Evolutionary conservation across 2,797 vertebrate species (phyloP).

Genomic region (Tiaroga cobitis): DNA sequence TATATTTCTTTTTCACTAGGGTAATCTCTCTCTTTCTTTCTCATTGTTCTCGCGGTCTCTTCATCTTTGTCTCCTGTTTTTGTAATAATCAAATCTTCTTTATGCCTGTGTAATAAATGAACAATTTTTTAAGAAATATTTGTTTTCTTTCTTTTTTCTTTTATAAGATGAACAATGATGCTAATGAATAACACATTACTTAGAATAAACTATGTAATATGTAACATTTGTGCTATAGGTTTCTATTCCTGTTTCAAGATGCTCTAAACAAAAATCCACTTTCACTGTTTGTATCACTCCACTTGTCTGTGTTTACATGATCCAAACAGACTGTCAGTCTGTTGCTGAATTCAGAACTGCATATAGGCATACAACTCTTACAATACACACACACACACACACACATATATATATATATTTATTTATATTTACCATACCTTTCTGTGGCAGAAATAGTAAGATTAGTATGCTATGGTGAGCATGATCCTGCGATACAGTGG

Average conservation of each 20-base stretch:
- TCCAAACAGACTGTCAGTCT: background rate
- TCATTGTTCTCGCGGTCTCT: background rate
- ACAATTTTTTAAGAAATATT: background rate
- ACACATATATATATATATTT: too few relatives aligned
- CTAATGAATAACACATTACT: background rate
- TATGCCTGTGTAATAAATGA: background rate
- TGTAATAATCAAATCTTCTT: background rate
- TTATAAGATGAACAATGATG: background rate
- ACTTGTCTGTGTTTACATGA: background rate
- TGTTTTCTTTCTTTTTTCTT: background rate
- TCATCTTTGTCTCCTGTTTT: constrained; percentile 34
- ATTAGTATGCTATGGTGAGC: too few relatives aligned
- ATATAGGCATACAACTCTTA: too few relatives aligned
- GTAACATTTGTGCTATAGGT: background rate
- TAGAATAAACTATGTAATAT: background rate
- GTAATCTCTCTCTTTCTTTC: background rate
- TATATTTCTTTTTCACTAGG: too few relatives aligned
- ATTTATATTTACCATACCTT: too few relatives aligned
- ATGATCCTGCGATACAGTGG: too few relatives aligned
- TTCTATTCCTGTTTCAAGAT: background rate
- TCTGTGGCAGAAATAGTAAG: too few relatives aligned
- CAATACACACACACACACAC: too few relatives aligned
- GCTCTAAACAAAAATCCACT: background rate
- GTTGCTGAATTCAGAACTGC: too few relatives aligned
- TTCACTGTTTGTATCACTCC: background rate